phyloP scores from a whole-genome alignment of 2,888 invertebrate species.

The Asteroscopus sphinx region DNA sequence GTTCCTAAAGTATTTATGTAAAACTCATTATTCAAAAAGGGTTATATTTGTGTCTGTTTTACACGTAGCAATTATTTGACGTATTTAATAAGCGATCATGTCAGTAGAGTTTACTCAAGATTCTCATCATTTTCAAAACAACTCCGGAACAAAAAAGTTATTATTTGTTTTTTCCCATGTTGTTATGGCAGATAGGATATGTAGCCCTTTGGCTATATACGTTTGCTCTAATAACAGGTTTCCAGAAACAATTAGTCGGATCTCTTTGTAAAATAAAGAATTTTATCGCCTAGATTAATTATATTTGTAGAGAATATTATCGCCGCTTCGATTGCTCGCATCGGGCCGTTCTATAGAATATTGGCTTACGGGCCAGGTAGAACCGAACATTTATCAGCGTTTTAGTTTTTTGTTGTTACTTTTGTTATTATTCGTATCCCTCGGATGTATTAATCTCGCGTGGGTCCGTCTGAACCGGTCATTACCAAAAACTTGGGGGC shows the following conservation, averaged over 20 bases:
- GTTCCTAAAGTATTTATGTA: conserved; percentile 59
- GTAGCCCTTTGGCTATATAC: conserved; percentile 67
- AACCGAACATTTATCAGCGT: conserved; percentile 83
- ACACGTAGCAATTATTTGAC: conserved; percentile 55
- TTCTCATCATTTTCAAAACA: conserved; percentile 58
- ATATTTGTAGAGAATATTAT: conserved; percentile 86
- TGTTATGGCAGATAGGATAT: conserved; percentile 51
- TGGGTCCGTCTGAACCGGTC: conserved; percentile 84
- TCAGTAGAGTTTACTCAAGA: conserved; percentile 61
- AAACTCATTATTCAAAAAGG: conserved; percentile 38
- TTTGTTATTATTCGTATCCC: conserved; percentile 86
- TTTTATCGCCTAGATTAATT: conserved; percentile 87
- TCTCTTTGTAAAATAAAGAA: conserved; percentile 79
- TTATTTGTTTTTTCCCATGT: conserved; percentile 63
- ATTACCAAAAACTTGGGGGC: conserved; percentile 88
- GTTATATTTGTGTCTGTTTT: conserved; percentile 37
- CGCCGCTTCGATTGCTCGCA: conserved; percentile 74
- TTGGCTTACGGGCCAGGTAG: conserved; percentile 79
- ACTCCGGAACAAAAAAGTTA: conserved; percentile 57
- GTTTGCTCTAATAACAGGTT: conserved; percentile 82
- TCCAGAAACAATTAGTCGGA: conserved; percentile 83
- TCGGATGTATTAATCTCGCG: conserved; percentile 88
- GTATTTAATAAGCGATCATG: conserved; percentile 56
- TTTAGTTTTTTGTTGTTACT: conserved; percentile 85
- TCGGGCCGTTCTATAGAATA: conserved; percentile 69